A percentile compares a stretch with the other conserved stretches of the same genome.
These are phyloP conservation scores for Trilocha varians DNA, from an alignment of 2,888 invertebrate genomes.

Conservation along the genomic window DNA sequence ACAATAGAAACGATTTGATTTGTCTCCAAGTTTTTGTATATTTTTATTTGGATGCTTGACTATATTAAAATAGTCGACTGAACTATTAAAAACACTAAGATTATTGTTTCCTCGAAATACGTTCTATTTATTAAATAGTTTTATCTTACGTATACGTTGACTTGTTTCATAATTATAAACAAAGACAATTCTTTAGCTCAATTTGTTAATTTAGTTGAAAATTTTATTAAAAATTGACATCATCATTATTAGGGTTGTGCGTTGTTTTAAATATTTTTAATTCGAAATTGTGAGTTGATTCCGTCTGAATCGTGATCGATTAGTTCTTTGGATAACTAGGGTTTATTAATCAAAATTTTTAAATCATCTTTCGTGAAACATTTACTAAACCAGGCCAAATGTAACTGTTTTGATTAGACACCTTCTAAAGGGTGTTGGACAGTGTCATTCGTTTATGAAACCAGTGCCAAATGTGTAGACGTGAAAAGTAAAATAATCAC, in stretches of 20 bases:
- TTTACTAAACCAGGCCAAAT: no score
- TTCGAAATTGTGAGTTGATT: slow-evolving; percentile 43
- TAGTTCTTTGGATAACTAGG: slow-evolving; percentile 29
- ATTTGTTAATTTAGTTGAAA: slow-evolving; percentile 58
- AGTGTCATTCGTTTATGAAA: no score
- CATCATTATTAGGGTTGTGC: slow-evolving; percentile 48
- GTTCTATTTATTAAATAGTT: slow-evolving; percentile 14
- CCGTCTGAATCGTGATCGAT: slow-evolving; percentile 55
- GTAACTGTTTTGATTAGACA: no score
- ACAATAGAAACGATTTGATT: slow-evolving; percentile 19
- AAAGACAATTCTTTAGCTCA: slow-evolving; percentile 46
- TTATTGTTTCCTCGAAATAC: slow-evolving; percentile 19
- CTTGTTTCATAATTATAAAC: slow-evolving; percentile 16
- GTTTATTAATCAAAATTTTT: slow-evolving; percentile 16
- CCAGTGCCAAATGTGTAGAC: no score
- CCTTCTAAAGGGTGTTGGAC: no score
- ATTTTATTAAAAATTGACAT: slow-evolving; percentile 38
- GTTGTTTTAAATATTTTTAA: slow-evolving; percentile 39
- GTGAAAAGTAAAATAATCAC: no score
- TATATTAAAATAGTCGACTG: no score
- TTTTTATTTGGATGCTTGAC: no score
- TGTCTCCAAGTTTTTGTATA: slow-evolving; percentile 37
- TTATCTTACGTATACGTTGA: slow-evolving; percentile 14
- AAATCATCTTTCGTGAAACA: no score
- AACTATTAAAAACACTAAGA: neutral